phyloP scores from a whole-genome alignment of 1,140 invertebrate species.

The Neotoxoptera formosana region DNA sequence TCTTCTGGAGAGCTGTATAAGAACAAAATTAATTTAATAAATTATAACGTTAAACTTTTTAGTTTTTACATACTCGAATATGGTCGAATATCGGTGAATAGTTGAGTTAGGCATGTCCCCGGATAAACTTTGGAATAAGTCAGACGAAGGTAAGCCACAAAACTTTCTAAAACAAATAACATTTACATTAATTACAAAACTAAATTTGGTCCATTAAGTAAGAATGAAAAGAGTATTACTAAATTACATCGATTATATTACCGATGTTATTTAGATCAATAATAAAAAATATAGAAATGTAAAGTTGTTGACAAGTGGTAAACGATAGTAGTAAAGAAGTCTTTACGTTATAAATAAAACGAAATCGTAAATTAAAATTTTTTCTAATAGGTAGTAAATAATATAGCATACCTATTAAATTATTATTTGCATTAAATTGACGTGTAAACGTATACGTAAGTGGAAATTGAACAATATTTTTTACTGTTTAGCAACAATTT shows the following conservation, averaged over 20 bases:
- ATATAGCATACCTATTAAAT: no score
- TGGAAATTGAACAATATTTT: no score
- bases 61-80: conserved; percentile 73
- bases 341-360: no score
- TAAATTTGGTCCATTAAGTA: background rate
- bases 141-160: conserved; percentile 81
- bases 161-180: conserved; percentile 73
- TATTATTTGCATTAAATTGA: no score
- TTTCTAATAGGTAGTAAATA: no score
- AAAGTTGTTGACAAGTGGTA: no score
- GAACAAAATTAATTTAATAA: background rate
- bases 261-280: no score
- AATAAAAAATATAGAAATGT: no score
- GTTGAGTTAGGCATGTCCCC: conserved; percentile 90
- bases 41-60: background rate
- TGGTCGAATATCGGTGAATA: conserved; percentile 76
- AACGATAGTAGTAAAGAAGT: no score
- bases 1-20: conserved; percentile 79
- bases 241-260: background rate
- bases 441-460: no score
- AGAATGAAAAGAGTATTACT: background rate
- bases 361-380: no score
- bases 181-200: background rate
- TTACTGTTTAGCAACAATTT: no score
- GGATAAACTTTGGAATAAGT: conserved; percentile 83